Evolutionary conservation across 2,888 invertebrate genomes (phyloP).

Genomic region (Trichopoda pennipes): DNA sequence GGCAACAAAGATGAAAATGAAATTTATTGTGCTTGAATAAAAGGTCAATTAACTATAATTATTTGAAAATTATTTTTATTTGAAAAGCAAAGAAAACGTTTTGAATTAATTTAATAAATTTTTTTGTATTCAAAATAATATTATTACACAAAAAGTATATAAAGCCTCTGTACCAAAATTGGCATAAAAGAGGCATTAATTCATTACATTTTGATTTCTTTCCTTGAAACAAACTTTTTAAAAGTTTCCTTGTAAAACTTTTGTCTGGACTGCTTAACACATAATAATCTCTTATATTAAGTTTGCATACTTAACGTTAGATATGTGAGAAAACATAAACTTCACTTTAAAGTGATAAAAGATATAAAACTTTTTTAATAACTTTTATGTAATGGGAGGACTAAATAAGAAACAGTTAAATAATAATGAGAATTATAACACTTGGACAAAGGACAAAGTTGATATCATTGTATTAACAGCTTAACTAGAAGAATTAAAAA

Average conservation of each 20-base stretch:
- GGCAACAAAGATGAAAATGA: no score
- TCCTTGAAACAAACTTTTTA: background rate
- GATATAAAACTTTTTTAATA: constrained; percentile 17
- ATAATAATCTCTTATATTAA: no score
- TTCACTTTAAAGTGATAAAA: constrained; percentile 44
- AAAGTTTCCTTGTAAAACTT: background rate
- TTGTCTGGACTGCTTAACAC: background rate
- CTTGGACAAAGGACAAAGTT: background rate
- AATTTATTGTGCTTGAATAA: no score
- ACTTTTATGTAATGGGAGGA: constrained; percentile 14
- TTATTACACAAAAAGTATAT: no score
- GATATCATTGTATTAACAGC: background rate
- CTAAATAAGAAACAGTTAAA: constrained; percentile 18
- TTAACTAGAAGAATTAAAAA: background rate
- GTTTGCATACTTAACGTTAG: background rate
- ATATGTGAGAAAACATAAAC: constrained; percentile 48
- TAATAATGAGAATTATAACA: constrained; percentile 42
- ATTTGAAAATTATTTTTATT: no score
- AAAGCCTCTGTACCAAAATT: no score
- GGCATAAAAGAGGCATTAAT: background rate
- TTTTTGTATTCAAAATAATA: no score
- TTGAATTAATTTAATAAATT: no score
- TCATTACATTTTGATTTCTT: background rate
- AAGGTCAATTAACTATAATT: no score
- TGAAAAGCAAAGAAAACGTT: no score